A percentile compares a stretch with the other conserved stretches of the same genome.
Conservation (phyloP, 92 coral and sea anemone genomes). For the Epizoanthus illoricatus region DNA sequence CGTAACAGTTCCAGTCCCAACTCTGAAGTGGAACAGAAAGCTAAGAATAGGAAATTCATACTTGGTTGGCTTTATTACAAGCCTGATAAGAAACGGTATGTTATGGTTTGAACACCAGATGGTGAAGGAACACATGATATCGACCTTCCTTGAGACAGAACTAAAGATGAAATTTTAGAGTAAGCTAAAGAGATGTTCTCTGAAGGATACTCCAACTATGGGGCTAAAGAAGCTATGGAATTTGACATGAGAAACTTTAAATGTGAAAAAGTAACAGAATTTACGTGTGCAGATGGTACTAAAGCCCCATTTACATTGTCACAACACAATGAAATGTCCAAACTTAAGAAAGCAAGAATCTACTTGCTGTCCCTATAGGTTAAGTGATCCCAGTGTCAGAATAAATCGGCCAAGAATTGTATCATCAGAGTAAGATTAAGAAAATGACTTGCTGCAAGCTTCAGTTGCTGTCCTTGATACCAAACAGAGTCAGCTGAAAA, state of each 20-base stretch:
- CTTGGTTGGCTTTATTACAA: no score
- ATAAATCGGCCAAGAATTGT: neutral
- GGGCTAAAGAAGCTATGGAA: constrained; percentile 7
- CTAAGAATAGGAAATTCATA: no score
- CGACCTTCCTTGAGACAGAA: constrained; percentile 22
- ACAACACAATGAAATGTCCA: neutral
- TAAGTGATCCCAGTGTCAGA: neutral
- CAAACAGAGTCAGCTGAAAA: no score
- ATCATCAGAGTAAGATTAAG: neutral
- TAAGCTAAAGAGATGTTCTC: neutral
- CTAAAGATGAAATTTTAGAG: constrained; percentile 14
- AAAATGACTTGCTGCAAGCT: no score
- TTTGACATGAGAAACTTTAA: constrained; percentile 21
- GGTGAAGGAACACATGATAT: no score
- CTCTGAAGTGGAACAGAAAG: no score
- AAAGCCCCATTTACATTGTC: constrained; percentile 1
- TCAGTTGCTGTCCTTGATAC: no score
- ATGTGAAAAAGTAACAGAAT: neutral
- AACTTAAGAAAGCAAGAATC: constrained; percentile 10
- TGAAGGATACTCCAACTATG: constrained; percentile 14
- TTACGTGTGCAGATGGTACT: constrained; percentile 7
- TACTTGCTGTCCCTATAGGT: constrained; percentile 4
- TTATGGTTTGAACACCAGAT: no score
- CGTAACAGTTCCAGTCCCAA: no score
- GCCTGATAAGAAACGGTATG: no score